Evolutionary conservation across 2,888 invertebrate genomes (phyloP).

Genomic region (Ischnura elegans): DNA sequence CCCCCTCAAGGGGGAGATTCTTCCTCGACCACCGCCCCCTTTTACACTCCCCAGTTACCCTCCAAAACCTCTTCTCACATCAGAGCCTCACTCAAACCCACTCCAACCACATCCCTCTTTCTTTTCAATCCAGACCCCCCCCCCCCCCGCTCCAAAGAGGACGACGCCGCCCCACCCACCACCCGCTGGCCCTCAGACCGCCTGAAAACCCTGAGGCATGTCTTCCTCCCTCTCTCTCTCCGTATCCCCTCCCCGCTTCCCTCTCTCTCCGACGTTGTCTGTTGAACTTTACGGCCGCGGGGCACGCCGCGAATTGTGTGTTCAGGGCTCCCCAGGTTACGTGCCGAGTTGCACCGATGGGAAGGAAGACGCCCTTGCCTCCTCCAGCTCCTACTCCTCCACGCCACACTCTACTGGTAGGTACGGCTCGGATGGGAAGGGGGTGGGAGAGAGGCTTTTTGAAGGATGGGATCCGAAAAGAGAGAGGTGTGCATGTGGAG

Average conservation of each 20-base stretch:
- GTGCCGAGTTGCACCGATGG: conserved; percentile 66
- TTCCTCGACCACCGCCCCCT: background rate
- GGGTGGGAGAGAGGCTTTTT: background rate
- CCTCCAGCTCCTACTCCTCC: too few species aligned
- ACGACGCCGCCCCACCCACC: background rate
- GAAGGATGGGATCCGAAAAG: background rate
- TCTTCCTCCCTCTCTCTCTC: background rate
- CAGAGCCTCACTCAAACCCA: conserved; percentile 3
- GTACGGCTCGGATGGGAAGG: conserved; percentile 20
- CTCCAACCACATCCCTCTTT: background rate
- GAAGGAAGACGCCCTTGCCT: background rate
- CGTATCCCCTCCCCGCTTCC: too few species aligned
- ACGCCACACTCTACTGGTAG: too few species aligned
- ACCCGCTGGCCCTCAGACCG: background rate
- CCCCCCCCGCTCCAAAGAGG: background rate
- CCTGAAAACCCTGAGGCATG: background rate
- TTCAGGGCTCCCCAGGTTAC: conserved; percentile 64
- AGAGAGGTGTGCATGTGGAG: background rate
- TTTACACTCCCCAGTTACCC: background rate
- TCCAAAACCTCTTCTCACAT: conserved; percentile 33
- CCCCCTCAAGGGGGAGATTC: background rate
- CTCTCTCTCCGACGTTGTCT: conserved; percentile 47
- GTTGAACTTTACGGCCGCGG: conserved; percentile 67
- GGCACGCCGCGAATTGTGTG: conserved; percentile 67
- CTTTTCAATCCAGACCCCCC: background rate